Evolutionary conservation across 2,797 vertebrate genomes (phyloP), one percentile per base, ranked within the genome.

Genomic region (Furcifer pardalis): DNA sequence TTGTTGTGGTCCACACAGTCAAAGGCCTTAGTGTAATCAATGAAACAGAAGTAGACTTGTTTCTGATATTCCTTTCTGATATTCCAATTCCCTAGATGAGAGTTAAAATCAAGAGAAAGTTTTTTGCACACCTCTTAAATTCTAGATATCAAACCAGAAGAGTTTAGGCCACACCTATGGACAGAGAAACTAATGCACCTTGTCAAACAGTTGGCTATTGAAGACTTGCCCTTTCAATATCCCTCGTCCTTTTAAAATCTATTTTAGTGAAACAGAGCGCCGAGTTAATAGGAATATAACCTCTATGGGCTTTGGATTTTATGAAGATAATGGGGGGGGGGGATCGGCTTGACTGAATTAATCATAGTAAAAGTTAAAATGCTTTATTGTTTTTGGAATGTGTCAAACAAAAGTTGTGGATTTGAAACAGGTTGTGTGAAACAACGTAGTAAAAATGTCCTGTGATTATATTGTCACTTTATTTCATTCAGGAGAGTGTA

Each of bases 371-470:
- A 27, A 21, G 42, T 56, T 92, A 71, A 85, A 86, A 81, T 77
- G 76, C 15, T 1, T 19, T 85, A 82, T 80, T 89, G 74, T 84
- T 91, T 89, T 75, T 84, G 84, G 84, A 89, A 89, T 40, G 78
- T 86, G 78, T 40, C 62, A 75, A 85, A 86, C 10, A 89, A 89
- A 91, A 56, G 0, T 4, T 30, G 60, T 37, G 66, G 83, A 79
- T 91, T 89, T 88, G 60, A 85, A 86, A 87, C 19, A 85, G 30
- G 5, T 42, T 81, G 60, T 88, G 87, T 76, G 87, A 88, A 86
- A 90, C 73, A 91, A 85, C 90, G 79, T 63, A 87, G 46, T 88
- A 86, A 83, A 92, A 92, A 79, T 44, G 81, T 87, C 79, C 66
- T 85, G 77, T 80, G 87, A 30, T 89, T 93, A 59, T 81, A 35